Conservation (phyloP, 2,113 vertebrate genomes). For the Trogon surrucura region DNA sequence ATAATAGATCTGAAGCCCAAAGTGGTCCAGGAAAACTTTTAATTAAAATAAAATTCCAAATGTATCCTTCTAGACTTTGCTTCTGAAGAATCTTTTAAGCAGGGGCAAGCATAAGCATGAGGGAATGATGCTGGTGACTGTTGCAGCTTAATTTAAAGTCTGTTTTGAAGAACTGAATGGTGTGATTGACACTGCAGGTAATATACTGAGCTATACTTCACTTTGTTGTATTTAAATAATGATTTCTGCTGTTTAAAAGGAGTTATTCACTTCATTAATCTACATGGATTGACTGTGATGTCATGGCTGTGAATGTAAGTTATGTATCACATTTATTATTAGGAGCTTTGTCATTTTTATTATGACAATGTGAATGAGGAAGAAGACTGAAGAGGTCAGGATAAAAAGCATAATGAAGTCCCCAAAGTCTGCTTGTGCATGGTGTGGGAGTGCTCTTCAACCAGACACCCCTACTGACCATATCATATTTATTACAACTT, state of each 20-base stretch:
- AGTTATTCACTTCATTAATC: not conserved
- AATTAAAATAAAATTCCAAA: not conserved
- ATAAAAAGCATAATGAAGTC: not conserved
- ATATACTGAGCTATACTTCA: conserved; percentile 18
- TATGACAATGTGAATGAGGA: not conserved
- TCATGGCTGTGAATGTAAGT: not conserved
- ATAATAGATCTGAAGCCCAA: not conserved
- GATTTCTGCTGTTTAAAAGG: conserved; percentile 16
- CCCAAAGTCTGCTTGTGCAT: not conserved
- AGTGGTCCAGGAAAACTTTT: not conserved
- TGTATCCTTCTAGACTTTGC: not conserved
- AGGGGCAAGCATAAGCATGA: not conserved
- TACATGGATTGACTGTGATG: not conserved
- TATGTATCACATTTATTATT: not conserved
- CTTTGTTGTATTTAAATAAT: not conserved
- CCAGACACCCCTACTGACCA: not conserved
- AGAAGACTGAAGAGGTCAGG: not conserved
- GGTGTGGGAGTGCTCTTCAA: not conserved
- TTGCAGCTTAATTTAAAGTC: not conserved
- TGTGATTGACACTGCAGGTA: conserved; percentile 10
- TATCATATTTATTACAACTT: not conserved
- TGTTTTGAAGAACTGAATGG: not conserved
- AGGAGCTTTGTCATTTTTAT: not conserved
- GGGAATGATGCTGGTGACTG: not conserved
- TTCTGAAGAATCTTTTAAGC: not conserved